Conservation (phyloP, 2,888 invertebrate species). For the Oscheius sp. region DNA sequence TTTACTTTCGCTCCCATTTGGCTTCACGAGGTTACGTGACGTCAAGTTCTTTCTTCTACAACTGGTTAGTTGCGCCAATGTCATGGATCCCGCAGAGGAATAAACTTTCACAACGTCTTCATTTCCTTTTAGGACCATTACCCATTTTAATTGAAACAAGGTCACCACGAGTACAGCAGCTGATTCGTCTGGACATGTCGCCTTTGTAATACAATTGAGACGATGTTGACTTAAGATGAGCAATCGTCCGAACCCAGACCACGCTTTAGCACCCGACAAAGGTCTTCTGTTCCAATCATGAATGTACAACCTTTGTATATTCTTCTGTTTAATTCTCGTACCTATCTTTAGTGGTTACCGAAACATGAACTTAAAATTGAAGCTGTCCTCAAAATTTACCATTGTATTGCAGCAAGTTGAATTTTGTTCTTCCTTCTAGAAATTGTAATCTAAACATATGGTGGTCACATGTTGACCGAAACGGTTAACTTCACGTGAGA, state of each 20-base stretch:
- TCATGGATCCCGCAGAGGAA: slow-evolving; percentile 24
- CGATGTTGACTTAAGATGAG: slow-evolving; percentile 29
- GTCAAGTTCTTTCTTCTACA: slow-evolving; percentile 20
- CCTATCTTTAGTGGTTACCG: no score
- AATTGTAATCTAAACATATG: no score
- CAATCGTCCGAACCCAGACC: slow-evolving; percentile 25
- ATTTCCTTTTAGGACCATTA: neutral
- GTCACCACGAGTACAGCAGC: neutral
- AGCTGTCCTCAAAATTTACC: no score
- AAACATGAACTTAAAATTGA: no score
- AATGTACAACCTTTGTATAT: no score
- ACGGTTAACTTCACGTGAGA: no score
- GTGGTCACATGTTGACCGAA: no score
- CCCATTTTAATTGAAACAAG: slow-evolving; percentile 19
- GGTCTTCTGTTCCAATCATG: no score
- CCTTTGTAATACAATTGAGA: neutral
- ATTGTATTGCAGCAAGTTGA: no score
- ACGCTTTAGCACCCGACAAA: no score
- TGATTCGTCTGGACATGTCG: neutral
- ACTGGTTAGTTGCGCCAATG: slow-evolving; percentile 30
- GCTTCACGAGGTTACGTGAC: slow-evolving; percentile 14
- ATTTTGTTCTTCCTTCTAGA: no score
- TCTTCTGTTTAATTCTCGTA: no score
- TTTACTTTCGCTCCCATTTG: slow-evolving; percentile 10
- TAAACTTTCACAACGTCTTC: neutral